Conservation (phyloP, 2,797 vertebrate species). For the Gila robusta region DNA sequence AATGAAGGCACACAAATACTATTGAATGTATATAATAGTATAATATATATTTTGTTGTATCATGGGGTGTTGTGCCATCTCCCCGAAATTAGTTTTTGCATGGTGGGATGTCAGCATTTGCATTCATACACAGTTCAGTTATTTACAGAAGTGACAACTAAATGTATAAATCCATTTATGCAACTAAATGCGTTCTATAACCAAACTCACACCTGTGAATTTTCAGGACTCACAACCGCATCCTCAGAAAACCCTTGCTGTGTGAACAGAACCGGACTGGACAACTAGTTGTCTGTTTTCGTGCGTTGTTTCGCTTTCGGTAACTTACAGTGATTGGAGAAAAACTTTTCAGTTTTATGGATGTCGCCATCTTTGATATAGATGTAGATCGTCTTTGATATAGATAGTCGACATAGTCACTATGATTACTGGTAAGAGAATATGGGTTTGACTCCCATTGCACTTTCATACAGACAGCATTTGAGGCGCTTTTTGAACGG, state of each 20-base stretch:
- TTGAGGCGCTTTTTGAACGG: no score
- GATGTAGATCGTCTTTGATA: no score
- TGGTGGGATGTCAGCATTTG: not conserved
- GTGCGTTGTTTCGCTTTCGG: no score
- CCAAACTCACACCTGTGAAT: no score
- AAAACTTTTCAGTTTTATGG: not conserved
- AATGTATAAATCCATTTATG: no score
- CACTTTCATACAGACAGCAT: no score
- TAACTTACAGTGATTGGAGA: no score
- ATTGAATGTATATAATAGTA: no score
- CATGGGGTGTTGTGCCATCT: not conserved
- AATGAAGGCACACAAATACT: no score
- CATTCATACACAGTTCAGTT: not conserved
- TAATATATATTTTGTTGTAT: no score
- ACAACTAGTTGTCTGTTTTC: no score
- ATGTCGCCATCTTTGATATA: not conserved
- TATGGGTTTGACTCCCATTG: not conserved
- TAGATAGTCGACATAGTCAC: not conserved
- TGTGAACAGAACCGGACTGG: no score
- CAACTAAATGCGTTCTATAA: not conserved
- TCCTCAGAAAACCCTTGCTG: not conserved
- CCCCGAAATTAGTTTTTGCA: not conserved
- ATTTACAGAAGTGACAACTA: not conserved
- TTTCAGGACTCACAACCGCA: not conserved
- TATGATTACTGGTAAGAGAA: not conserved